Evolutionary conservation across 2,797 vertebrate species (phyloP), one percentile per base, ranked within the genome.

Genomic region (Hylomyscus alleni): DNA sequence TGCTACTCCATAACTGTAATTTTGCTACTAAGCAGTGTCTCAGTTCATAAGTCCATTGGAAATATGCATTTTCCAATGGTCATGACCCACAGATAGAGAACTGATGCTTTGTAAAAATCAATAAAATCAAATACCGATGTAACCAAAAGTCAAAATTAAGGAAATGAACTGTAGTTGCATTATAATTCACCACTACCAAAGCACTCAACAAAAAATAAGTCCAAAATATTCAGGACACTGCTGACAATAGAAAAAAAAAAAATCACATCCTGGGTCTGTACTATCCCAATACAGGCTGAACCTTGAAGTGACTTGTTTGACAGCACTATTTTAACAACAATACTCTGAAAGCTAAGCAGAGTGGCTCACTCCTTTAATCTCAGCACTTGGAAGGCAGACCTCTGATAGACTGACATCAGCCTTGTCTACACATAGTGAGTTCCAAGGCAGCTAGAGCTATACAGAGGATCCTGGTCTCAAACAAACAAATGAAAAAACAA

Each of bases 111-210:
- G 93, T 10, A 75, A 22, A 22, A 95, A 94, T 80, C 82, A 88
- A 24, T 81, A 89, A 91, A 83, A 91, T 56, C 44, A 93, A 93
- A 91, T 40, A 93, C 8, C 60, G 76, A 60, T 44, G 56, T 15
- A 58, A 56, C 9, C 75, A 82, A 76, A 81, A 91, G 56, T n/a
- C 20, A 65, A 87, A 94, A 89, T 19, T 65, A 60, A 24, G 29
- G 15, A 90, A 93, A 93, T 72, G 54, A 95, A 95, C 76, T 40
- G 92, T 95, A 96, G 86, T 72, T 85, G 65, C 85, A 24, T 89
- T 95, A 92, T 81, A 90, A 96, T 87, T 95, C 69, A 96, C 17
- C 56, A 95, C 20, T 85, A 91, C 6, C 77, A 87, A 95, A 91
- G 34, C 56, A 54, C 15, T 93, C 73, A 93, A 29, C 72, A n/a